These are phyloP conservation scores for Noctua fimbriata DNA, from an alignment of 2,888 invertebrate species.

Conservation along the genomic window DNA sequence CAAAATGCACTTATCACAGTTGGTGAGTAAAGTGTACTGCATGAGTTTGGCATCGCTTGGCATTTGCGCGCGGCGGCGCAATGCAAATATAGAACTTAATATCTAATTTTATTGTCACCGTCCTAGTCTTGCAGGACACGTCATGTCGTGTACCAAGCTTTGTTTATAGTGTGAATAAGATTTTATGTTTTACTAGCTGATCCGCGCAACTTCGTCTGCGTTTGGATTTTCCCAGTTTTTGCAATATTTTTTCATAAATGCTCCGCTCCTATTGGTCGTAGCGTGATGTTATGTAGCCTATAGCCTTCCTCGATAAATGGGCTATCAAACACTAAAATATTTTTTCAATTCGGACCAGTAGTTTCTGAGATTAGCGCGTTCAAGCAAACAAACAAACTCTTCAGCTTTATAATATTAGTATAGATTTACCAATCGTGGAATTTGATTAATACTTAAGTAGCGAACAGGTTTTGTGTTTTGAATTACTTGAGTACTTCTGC, in stretches of 20 bases:
- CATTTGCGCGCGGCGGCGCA: slow-evolving; percentile 73
- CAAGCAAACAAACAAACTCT: too few species aligned
- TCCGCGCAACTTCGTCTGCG: too few species aligned
- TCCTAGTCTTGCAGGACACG: slow-evolving; percentile 56
- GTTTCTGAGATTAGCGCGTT: too few species aligned
- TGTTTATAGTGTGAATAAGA: slow-evolving; percentile 13
- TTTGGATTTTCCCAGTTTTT: too few species aligned
- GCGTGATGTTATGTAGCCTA: too few species aligned
- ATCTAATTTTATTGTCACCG: slow-evolving; percentile 73
- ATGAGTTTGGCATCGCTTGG: slow-evolving; percentile 68
- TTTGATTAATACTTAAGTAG: neutral
- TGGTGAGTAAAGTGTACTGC: slow-evolving; percentile 42
- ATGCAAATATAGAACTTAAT: slow-evolving; percentile 78
- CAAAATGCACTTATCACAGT: slow-evolving; percentile 51
- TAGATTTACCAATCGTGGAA: slow-evolving; percentile 13
- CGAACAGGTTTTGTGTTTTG: slow-evolving; percentile 10
- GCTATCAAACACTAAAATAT: too few species aligned
- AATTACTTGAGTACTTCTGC: neutral
- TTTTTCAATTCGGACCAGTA: too few species aligned
- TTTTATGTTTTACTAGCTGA: slow-evolving; percentile 23
- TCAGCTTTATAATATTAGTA: too few species aligned
- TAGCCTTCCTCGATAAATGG: too few species aligned
- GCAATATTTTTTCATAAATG: too few species aligned
- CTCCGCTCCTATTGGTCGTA: too few species aligned
- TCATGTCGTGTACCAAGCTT: slow-evolving; percentile 47